Evolutionary conservation across 2,797 vertebrate genomes (phyloP).

Genomic region (Orientallactaga sibirica): DNA sequence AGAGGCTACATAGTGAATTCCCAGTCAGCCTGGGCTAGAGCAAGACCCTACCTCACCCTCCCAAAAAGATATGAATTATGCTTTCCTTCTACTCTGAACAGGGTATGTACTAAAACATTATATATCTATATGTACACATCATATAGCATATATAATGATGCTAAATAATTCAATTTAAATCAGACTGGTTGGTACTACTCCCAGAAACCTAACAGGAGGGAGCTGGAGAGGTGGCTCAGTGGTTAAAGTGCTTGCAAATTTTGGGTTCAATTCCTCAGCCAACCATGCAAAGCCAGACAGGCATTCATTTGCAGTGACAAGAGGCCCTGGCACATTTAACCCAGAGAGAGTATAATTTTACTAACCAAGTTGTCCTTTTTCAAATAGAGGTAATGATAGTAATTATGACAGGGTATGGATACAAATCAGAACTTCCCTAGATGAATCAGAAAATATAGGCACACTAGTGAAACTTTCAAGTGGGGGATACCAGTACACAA

Average conservation of each 20-base stretch:
- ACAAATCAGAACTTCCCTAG: not conserved
- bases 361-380: not conserved
- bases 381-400: not conserved
- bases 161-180: conserved; percentile 7
- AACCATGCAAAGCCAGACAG: no score
- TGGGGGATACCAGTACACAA: not conserved
- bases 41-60: no score
- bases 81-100: not conserved
- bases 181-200: not conserved
- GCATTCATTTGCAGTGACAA: no score
- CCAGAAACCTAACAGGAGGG: not conserved
- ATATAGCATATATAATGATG: no score
- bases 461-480: not conserved
- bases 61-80: not conserved
- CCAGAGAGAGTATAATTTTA: not conserved
- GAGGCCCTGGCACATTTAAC: not conserved
- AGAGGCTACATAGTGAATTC: no score
- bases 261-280: no score
- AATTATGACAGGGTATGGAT: not conserved
- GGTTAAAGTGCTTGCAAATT: no score
- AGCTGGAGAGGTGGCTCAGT: no score
- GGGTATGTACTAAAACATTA: no score
- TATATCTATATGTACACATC: no score
- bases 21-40: no score
- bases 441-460: not conserved